A percentile compares a stretch with the other conserved stretches of the same genome.
Conservation (phyloP, 2,797 vertebrate genomes). For the Coregonus sp. region DNA sequence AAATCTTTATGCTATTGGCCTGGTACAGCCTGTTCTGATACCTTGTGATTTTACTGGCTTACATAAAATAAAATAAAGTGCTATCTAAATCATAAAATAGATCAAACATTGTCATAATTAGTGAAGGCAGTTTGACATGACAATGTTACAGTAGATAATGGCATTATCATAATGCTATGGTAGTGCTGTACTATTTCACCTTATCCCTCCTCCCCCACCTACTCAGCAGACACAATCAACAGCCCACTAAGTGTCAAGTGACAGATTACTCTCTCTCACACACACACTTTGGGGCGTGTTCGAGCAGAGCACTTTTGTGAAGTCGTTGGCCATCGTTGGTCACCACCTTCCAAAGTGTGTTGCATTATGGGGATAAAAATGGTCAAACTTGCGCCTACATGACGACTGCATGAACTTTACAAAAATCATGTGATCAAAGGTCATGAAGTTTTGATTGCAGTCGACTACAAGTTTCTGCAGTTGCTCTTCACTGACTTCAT, state of each 20-base stretch:
- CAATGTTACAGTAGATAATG: constrained; percentile 3
- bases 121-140: constrained; percentile 46
- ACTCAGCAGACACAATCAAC: constrained; percentile 35
- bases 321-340: too few relatives aligned
- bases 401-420: too few relatives aligned
- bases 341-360: too few relatives aligned
- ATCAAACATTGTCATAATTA: constrained; percentile 54
- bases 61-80: neutral
- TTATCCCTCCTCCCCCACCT: constrained; percentile 1
- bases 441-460: too few relatives aligned
- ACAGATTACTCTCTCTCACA: constrained; percentile 20
- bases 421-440: too few relatives aligned
- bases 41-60: constrained; percentile 30
- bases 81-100: constrained; percentile 30
- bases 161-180: too few relatives aligned
- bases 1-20: constrained; percentile 31
- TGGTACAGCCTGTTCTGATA: constrained; percentile 27
- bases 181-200: constrained; percentile 6
- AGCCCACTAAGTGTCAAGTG: neutral
- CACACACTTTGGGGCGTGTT: neutral
- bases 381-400: too few relatives aligned
- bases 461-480: too few relatives aligned
- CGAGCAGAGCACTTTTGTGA: too few relatives aligned
- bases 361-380: too few relatives aligned
- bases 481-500: too few relatives aligned